A percentile compares a stretch with the other conserved stretches of the same genome.
phyloP scores from a whole-genome alignment of 2,888 invertebrate species.

The Stramonita haemastoma region DNA sequence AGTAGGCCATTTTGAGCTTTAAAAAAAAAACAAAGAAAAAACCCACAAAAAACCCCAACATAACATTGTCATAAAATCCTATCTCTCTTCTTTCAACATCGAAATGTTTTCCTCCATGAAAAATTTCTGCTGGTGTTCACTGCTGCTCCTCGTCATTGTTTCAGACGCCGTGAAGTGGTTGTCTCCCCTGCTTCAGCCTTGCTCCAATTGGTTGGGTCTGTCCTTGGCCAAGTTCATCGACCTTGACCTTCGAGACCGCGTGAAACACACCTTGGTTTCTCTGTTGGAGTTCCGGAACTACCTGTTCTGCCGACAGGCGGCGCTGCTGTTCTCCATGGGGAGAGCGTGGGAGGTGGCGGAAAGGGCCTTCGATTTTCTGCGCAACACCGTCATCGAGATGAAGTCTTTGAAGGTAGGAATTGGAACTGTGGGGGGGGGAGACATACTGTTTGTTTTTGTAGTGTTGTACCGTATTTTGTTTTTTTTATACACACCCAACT shows the following conservation, averaged over 20 bases:
- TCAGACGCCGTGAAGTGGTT: constrained; percentile 91
- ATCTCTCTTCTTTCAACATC: background rate
- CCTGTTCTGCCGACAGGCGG: constrained; percentile 93
- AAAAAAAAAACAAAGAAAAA: too few species aligned
- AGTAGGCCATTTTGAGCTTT: too few species aligned
- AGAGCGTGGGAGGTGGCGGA: constrained; percentile 94
- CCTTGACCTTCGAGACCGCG: constrained; percentile 71
- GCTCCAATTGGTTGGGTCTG: constrained; percentile 91
- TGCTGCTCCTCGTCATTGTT: constrained; percentile 50
- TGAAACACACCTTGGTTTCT: constrained; percentile 81
- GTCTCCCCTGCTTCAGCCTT: constrained; percentile 86
- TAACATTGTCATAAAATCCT: too few species aligned
- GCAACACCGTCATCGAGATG: constrained; percentile 91
- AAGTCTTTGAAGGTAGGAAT: constrained; percentile 84
- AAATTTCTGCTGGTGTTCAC: too few species aligned
- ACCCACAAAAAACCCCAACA: too few species aligned
- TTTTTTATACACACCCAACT: too few species aligned
- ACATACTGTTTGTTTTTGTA: background rate
- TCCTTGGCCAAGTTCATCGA: constrained; percentile 79
- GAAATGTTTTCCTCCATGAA: background rate
- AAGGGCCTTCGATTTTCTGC: constrained; percentile 91
- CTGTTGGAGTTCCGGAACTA: constrained; percentile 95
- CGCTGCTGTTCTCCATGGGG: constrained; percentile 82
- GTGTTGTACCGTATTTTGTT: background rate
- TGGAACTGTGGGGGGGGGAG: too few species aligned